A percentile compares a stretch with the other conserved stretches of the same genome.
Evolutionary conservation across 2,888 invertebrate species (phyloP).

Genomic region (Stegophylla sp.): DNA sequence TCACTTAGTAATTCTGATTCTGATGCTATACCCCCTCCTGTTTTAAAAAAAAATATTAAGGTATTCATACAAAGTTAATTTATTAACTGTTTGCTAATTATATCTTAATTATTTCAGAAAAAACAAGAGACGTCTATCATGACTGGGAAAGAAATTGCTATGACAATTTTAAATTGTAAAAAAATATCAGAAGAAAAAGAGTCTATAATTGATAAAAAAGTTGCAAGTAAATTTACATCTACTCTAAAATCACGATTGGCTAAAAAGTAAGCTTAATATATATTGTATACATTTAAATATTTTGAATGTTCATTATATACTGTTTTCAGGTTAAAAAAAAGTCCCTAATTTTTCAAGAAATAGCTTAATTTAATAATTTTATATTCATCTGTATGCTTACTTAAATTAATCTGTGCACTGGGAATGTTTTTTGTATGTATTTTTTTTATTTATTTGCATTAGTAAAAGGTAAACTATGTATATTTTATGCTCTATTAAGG

Average conservation of each 20-base stretch:
- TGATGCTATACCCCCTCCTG: conserved; percentile 12
- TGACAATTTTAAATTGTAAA: conserved; percentile 55
- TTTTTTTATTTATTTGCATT: too few relatives aligned
- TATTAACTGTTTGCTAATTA: not conserved
- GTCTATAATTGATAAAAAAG: conserved; percentile 46
- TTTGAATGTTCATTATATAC: not conserved
- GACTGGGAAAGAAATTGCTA: conserved; percentile 55
- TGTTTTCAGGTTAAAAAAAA: conserved; percentile 37
- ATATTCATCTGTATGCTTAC: too few relatives aligned
- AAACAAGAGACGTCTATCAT: conserved; percentile 32
- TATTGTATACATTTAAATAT: not conserved
- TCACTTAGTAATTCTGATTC: conserved; percentile 13
- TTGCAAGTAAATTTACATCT: conserved; percentile 52
- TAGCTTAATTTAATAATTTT: not conserved
- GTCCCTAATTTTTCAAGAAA: conserved; percentile 22
- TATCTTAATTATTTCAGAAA: conserved; percentile 16
- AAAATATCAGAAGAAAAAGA: conserved; percentile 39
- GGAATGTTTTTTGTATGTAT: too few relatives aligned
- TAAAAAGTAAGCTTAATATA: conserved; percentile 31
- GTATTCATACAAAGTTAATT: not conserved
- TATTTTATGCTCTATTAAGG: too few relatives aligned
- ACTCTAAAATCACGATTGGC: conserved; percentile 49
- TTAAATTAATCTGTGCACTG: too few relatives aligned
- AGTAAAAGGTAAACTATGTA: too few relatives aligned
- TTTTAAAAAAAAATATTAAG: conserved; percentile 2